Evolutionary conservation across 2,113 vertebrate genomes (phyloP).

Genomic region (Siniperca knerii): DNA sequence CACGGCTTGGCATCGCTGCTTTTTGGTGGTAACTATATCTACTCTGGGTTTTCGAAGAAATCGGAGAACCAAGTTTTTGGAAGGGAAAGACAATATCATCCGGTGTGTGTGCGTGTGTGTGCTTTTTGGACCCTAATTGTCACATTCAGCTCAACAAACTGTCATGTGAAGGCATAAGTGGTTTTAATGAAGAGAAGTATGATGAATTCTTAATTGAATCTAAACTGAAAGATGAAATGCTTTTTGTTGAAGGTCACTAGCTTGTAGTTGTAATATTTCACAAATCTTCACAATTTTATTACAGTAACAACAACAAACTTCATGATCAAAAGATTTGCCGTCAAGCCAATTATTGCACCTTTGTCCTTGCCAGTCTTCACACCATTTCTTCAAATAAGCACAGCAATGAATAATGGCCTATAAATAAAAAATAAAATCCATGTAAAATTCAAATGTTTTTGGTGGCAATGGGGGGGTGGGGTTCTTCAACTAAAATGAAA

Average conservation of each 20-base stretch:
- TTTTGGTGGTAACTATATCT: constrained; percentile 72
- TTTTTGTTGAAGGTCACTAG: constrained; percentile 37
- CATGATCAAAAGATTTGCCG: constrained; percentile 21
- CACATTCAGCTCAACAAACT: constrained; percentile 20
- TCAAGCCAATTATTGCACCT: constrained; percentile 18
- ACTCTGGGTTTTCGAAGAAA: constrained; percentile 57
- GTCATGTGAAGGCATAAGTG: constrained; percentile 4
- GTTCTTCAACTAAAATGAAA: not conserved
- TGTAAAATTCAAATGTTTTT: not conserved
- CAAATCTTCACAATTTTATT: not conserved
- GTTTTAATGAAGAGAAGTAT: constrained; percentile 14
- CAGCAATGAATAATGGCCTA: not conserved
- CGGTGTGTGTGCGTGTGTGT: constrained; percentile 2
- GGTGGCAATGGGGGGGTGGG: not conserved
- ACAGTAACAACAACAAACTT: constrained; percentile 22
- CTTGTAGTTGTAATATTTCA: constrained; percentile 7
- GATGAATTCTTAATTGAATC: not conserved
- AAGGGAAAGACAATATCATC: constrained; percentile 68
- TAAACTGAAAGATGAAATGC: not conserved
- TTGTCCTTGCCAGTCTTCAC: constrained; percentile 8
- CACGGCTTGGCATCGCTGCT: constrained; percentile 33
- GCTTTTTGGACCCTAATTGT: not conserved
- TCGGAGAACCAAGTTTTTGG: constrained; percentile 47
- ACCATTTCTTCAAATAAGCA: not conserved
- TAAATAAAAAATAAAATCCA: not conserved